These are phyloP conservation scores for Pristionchus pacificus DNA, from an alignment of 1,140 invertebrate species.

Conservation along the genomic window DNA sequence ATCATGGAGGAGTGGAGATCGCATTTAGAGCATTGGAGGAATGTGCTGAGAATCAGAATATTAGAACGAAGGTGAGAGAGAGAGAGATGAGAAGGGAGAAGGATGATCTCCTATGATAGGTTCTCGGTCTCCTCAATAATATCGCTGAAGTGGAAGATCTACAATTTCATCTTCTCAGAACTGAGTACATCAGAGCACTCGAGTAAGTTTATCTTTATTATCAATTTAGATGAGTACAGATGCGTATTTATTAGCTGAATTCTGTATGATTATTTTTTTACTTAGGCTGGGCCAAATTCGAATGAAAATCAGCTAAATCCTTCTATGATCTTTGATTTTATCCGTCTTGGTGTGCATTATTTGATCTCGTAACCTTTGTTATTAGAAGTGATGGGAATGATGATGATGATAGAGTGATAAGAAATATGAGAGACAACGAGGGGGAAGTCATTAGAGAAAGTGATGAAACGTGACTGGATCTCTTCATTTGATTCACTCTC, in stretches of 20 bases:
- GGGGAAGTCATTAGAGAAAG: no score
- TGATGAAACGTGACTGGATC: no score
- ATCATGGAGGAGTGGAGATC: slow-evolving; percentile 69
- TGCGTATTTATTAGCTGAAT: slow-evolving; percentile 8
- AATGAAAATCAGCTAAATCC: no score
- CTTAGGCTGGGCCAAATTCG: no score
- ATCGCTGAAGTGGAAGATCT: slow-evolving; percentile 72
- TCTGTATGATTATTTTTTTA: neutral
- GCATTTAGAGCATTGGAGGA: slow-evolving; percentile 69
- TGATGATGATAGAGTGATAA: no score
- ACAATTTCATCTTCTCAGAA: slow-evolving; percentile 65
- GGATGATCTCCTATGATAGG: neutral
- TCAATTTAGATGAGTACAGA: slow-evolving; percentile 4
- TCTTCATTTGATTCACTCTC: no score
- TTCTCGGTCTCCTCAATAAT: slow-evolving; percentile 64
- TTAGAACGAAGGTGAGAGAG: slow-evolving; percentile 77
- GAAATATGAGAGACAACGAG: no score
- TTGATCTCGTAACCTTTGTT: no score
- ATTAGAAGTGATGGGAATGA: no score
- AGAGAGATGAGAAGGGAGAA: no score
- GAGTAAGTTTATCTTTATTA: slow-evolving; percentile 42
- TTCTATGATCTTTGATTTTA: no score
- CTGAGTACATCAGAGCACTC: slow-evolving; percentile 65
- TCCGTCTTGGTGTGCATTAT: no score
- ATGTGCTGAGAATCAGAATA: slow-evolving; percentile 67